Evolutionary conservation across 2,888 invertebrate species (phyloP).

Genomic region (Auanema freiburgensis): DNA sequence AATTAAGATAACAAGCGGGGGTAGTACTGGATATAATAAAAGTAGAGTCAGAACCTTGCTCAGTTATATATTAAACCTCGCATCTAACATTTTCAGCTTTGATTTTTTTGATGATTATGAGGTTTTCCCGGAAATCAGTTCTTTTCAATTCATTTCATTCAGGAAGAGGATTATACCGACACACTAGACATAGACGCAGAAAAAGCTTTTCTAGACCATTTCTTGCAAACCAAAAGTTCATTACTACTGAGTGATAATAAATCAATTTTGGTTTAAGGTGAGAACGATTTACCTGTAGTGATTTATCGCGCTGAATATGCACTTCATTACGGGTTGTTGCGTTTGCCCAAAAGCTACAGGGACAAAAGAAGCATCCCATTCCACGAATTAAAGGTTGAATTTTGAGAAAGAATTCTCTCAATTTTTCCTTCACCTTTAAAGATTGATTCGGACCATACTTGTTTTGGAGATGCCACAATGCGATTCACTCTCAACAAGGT

Average conservation of each 20-base stretch:
- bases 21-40: too few relatives aligned
- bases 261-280: constrained; percentile 52
- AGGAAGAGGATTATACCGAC: too few relatives aligned
- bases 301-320: constrained; percentile 97
- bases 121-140: too few relatives aligned
- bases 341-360: constrained; percentile 83
- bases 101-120: too few relatives aligned
- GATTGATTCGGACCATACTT: constrained; percentile 80
- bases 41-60: too few relatives aligned
- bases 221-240: background rate
- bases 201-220: too few relatives aligned
- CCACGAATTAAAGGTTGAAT: background rate
- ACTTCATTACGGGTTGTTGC: constrained; percentile 90
- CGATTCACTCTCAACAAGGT: constrained; percentile 87
- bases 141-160: too few relatives aligned
- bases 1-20: too few relatives aligned
- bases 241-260: constrained; percentile 1
- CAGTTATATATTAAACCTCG: too few relatives aligned
- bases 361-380: constrained; percentile 75
- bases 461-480: constrained; percentile 90
- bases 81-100: too few relatives aligned
- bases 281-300: constrained; percentile 69
- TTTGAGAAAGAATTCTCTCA: background rate
- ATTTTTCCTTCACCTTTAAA: constrained; percentile 19
- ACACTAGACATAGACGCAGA: too few relatives aligned